Percentiles rank a stretch among this genome's conserved stretches.
Evolutionary conservation across 2,888 invertebrate species (phyloP).

Genomic region (Steinernema carpocapsae): DNA sequence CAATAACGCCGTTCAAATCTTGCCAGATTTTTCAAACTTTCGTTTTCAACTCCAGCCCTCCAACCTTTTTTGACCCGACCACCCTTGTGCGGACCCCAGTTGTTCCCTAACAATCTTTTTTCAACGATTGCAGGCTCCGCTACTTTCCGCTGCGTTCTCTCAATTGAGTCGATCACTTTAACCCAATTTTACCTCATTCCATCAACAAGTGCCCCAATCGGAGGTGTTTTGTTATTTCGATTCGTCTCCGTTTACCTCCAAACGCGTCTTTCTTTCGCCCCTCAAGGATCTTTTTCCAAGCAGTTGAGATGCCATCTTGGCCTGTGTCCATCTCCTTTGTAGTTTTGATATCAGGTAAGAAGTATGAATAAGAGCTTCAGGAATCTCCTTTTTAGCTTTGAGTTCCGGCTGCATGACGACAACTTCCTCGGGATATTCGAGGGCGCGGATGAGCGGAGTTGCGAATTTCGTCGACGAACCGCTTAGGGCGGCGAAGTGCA

Average conservation of each 20-base stretch:
- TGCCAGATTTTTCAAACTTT: not conserved
- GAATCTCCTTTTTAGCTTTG: not conserved
- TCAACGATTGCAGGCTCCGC: not conserved
- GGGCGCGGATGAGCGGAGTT: slow-evolving; percentile 10
- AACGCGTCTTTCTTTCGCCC: not conserved
- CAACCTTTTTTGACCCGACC: not conserved
- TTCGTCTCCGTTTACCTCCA: slow-evolving; percentile 5
- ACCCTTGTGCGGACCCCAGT: not conserved
- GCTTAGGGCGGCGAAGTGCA: slow-evolving; percentile 44
- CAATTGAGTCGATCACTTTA: slow-evolving; percentile 32
- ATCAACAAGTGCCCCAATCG: slow-evolving; percentile 5
- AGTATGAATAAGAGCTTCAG: not conserved
- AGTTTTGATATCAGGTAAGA: not conserved
- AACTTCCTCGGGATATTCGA: not conserved
- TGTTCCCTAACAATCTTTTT: not conserved
- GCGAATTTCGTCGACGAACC: slow-evolving; percentile 19
- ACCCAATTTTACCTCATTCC: slow-evolving; percentile 15
- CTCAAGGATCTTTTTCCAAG: not conserved
- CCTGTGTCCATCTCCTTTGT: slow-evolving; percentile 24
- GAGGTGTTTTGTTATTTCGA: not conserved
- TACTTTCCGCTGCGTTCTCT: not conserved
- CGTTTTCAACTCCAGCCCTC: not conserved
- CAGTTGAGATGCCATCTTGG: not conserved
- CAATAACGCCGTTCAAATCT: too few relatives aligned
- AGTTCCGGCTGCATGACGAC: slow-evolving; percentile 18